Evolutionary conservation across 2,113 vertebrate species (phyloP).

Genomic region (Ornithorhynchus anatinus): DNA sequence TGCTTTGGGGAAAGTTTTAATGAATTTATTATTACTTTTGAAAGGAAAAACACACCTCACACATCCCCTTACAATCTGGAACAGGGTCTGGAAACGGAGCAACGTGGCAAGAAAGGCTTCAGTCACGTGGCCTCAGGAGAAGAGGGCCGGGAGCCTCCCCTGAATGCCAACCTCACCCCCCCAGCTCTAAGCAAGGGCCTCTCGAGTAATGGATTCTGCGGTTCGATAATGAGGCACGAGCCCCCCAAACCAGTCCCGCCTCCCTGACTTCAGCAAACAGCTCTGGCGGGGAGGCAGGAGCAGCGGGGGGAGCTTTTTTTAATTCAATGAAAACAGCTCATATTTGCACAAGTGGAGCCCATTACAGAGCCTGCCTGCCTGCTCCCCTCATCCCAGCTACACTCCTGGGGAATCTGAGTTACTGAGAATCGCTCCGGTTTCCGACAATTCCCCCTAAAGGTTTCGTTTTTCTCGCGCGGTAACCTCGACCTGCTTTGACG

Average conservation of each 20-base stretch:
- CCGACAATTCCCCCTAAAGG: neutral
- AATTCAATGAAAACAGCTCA: neutral
- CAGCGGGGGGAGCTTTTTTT: too few species aligned
- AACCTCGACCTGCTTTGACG: neutral
- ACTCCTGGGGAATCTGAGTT: constrained; percentile 2
- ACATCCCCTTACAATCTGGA: too few species aligned
- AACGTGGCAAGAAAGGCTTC: neutral
- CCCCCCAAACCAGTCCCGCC: neutral
- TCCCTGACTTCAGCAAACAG: neutral
- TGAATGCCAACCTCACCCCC: too few species aligned
- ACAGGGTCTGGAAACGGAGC: too few species aligned
- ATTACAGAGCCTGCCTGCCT: neutral
- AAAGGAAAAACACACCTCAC: too few species aligned
- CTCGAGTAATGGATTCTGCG: neutral
- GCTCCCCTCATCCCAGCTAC: neutral
- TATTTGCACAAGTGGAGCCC: constrained; percentile 8
- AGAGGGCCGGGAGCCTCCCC: too few species aligned
- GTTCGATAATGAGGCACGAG: too few species aligned
- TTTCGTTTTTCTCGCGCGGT: neutral
- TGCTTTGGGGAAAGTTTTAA: too few species aligned
- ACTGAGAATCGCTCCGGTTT: neutral
- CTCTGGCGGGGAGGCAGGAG: neutral
- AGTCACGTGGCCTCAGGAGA: neutral
- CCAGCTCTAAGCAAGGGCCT: too few species aligned
- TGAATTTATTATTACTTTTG: too few species aligned